phyloP scores from a whole-genome alignment of 2,888 invertebrate genomes.

The Acleris emargana region DNA sequence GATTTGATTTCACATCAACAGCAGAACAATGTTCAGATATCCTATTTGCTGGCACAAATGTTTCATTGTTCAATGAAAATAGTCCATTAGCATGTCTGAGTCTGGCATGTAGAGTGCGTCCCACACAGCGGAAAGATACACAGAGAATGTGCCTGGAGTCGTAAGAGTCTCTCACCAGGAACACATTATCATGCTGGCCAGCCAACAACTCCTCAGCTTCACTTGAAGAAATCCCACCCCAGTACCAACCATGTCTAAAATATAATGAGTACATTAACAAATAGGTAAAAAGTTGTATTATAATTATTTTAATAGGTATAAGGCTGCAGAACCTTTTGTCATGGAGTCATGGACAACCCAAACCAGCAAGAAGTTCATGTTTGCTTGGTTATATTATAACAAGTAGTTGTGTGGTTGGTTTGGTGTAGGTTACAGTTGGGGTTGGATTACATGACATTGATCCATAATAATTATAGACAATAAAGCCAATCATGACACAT shows the following conservation, averaged over 20 bases:
- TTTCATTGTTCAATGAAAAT: conserved; percentile 85
- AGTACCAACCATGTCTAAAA: conserved; percentile 87
- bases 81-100: conserved; percentile 89
- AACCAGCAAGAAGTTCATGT: too few species aligned
- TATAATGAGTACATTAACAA: neutral
- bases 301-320: too few species aligned
- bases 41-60: conserved; percentile 78
- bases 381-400: too few species aligned
- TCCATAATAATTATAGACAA: too few species aligned
- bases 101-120: conserved; percentile 87
- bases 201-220: conserved; percentile 88
- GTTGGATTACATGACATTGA: neutral
- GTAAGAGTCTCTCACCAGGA: conserved; percentile 89
- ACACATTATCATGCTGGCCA: conserved; percentile 89
- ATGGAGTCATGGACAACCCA: too few species aligned
- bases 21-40: conserved; percentile 79
- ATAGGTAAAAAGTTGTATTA: too few species aligned
- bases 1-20: conserved; percentile 74
- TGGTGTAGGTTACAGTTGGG: too few species aligned
- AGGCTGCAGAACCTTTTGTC: too few species aligned
- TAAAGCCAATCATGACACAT: too few species aligned
- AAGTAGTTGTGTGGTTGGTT: too few species aligned
- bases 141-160: conserved; percentile 88
- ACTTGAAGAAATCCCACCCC: conserved; percentile 89
- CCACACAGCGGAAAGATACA: conserved; percentile 88